Evolutionary conservation across 2,113 vertebrate genomes (phyloP).

Genomic region (Trematomus loennbergii): DNA sequence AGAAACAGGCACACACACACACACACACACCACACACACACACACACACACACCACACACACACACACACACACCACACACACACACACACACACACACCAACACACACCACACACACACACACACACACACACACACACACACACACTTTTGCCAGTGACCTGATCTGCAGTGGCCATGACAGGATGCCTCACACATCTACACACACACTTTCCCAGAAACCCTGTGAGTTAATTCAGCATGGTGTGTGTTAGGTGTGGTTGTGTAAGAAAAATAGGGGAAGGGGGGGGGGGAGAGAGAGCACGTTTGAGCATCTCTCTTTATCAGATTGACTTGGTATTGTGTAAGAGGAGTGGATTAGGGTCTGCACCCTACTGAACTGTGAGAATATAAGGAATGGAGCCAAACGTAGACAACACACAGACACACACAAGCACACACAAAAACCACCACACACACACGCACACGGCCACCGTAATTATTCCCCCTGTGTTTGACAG

Average conservation of each 20-base stretch:
- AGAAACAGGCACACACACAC: not conserved
- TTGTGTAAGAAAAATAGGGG: not conserved
- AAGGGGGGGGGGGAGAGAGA: not conserved
- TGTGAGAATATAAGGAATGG: slow-evolving; percentile 44
- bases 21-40: not conserved
- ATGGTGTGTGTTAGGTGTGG: not conserved
- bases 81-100: too few relatives aligned
- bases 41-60: too few relatives aligned
- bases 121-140: too few relatives aligned
- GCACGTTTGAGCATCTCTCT: slow-evolving; percentile 32
- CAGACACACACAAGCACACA: too few relatives aligned
- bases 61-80: too few relatives aligned
- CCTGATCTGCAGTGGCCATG: not conserved
- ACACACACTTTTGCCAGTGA: not conserved
- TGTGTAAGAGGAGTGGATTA: slow-evolving; percentile 64
- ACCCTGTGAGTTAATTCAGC: not conserved
- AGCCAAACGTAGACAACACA: slow-evolving; percentile 7
- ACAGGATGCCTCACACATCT: not conserved
- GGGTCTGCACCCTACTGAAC: slow-evolving; percentile 16
- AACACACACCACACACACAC: too few relatives aligned
- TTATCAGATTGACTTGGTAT: slow-evolving; percentile 62
- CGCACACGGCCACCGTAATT: slow-evolving; percentile 72
- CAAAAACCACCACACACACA: not conserved
- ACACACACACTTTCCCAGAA: not conserved
- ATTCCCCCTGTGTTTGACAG: slow-evolving; percentile 75